A percentile compares a stretch with the other conserved stretches of the same genome.
phyloP scores from a whole-genome alignment of 2,113 vertebrate species.

The Paradisaea rubra region DNA sequence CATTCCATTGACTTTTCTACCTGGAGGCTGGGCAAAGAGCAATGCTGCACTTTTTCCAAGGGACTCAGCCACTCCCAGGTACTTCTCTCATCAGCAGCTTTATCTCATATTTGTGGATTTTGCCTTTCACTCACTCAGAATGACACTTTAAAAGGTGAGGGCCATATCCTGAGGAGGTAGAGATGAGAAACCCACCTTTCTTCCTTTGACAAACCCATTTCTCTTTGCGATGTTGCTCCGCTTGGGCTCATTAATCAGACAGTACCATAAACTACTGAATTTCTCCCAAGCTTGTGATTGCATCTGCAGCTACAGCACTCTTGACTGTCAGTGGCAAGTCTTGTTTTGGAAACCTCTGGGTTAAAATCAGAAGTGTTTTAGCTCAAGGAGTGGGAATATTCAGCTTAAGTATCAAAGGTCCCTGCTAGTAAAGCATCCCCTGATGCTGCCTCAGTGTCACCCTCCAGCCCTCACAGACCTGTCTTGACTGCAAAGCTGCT shows the following conservation, averaged over 20 bases:
- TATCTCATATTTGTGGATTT: background rate
- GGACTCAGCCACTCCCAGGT: fast-evolving
- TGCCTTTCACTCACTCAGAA: background rate
- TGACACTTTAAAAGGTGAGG: background rate
- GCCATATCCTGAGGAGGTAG: background rate
- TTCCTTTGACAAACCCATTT: background rate
- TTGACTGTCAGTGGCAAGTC: background rate
- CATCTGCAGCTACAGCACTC: background rate
- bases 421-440: fast-evolving
- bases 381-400: background rate
- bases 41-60: background rate
- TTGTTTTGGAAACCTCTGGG: background rate
- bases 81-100: background rate
- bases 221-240: fast-evolving
- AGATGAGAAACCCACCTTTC: background rate
- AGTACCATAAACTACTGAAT: background rate
- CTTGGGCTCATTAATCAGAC: background rate
- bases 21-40: background rate
- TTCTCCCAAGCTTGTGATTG: background rate
- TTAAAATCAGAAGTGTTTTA: background rate
- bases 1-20: background rate
- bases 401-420: background rate
- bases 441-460: fast-evolving
- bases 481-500: background rate
- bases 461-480: background rate